phyloP scores from a whole-genome alignment of 2,888 invertebrate genomes.

The Drosophila parthenogenetica region DNA sequence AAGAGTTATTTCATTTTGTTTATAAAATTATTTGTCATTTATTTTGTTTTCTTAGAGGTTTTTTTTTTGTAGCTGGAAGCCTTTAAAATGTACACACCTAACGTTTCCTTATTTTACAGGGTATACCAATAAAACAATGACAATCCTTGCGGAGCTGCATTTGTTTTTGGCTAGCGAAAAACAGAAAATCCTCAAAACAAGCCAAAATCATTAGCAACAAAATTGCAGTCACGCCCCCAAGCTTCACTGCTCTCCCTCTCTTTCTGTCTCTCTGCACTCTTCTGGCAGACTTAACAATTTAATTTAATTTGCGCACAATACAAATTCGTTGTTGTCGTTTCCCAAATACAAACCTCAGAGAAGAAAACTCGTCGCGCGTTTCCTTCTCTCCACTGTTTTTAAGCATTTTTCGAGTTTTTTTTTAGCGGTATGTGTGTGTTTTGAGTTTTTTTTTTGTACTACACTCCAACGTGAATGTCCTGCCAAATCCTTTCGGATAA shows the following conservation, averaged over 20 bases:
- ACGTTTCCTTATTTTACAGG: neutral
- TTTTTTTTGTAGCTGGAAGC: neutral
- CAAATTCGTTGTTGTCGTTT: slow-evolving; percentile 24
- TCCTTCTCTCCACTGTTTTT: slow-evolving; percentile 21
- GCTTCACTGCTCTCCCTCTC: neutral
- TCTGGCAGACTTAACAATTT: slow-evolving; percentile 63
- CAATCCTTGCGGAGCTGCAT: slow-evolving; percentile 28
- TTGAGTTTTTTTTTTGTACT: slow-evolving; percentile 8
- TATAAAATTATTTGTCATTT: no score
- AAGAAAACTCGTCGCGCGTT: slow-evolving; percentile 35
- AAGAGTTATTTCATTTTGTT: no score
- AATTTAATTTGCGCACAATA: slow-evolving; percentile 67
- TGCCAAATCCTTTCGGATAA: slow-evolving; percentile 66
- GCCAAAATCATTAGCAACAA: slow-evolving; percentile 77
- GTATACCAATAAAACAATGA: slow-evolving; percentile 4
- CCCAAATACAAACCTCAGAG: slow-evolving; percentile 43
- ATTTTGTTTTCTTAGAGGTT: neutral
- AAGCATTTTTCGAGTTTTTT: slow-evolving; percentile 20
- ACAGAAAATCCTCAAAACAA: slow-evolving; percentile 69
- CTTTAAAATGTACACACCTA: neutral
- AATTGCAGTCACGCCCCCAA: slow-evolving; percentile 49
- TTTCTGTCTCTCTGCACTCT: neutral
- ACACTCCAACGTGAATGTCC: slow-evolving; percentile 32
- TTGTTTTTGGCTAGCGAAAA: slow-evolving; percentile 36
- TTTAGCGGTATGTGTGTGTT: slow-evolving; percentile 6